Conservation (phyloP, 2,113 vertebrate genomes). For the Arvicanthis niloticus region DNA sequence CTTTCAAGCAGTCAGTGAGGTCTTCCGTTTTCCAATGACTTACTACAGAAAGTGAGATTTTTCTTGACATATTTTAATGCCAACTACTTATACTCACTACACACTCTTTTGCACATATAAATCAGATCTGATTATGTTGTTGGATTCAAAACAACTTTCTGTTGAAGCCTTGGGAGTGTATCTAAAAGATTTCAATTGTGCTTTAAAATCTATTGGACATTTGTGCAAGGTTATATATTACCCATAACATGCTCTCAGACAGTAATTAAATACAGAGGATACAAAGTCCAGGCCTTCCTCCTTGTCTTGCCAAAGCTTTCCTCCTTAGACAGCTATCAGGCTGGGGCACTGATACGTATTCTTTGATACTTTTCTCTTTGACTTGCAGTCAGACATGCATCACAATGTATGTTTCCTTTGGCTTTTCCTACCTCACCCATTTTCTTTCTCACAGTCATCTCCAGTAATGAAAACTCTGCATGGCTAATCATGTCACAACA, state of each 20-base stretch:
- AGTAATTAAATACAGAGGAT: background rate
- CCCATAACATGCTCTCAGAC: background rate
- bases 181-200: slow-evolving; percentile 9
- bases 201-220: background rate
- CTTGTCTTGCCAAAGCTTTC: background rate
- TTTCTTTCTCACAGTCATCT: slow-evolving; percentile 20
- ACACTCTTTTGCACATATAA: slow-evolving; percentile 34
- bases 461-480: slow-evolving; percentile 5
- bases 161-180: background rate
- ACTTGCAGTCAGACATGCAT: background rate
- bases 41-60: background rate
- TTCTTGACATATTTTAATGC: slow-evolving; percentile 20
- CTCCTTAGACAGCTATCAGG: background rate
- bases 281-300: background rate
- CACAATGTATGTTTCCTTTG: background rate
- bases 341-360: background rate
- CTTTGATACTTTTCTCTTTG: background rate
- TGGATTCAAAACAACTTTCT: slow-evolving; percentile 39
- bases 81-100: background rate
- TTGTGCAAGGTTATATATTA: background rate
- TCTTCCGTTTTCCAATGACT: background rate
- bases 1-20: background rate
- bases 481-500: background rate
- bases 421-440: background rate
- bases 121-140: slow-evolving; percentile 13